Evolutionary conservation across 1,140 invertebrate species (phyloP).

Genomic region (Leptinotarsa defecta): DNA sequence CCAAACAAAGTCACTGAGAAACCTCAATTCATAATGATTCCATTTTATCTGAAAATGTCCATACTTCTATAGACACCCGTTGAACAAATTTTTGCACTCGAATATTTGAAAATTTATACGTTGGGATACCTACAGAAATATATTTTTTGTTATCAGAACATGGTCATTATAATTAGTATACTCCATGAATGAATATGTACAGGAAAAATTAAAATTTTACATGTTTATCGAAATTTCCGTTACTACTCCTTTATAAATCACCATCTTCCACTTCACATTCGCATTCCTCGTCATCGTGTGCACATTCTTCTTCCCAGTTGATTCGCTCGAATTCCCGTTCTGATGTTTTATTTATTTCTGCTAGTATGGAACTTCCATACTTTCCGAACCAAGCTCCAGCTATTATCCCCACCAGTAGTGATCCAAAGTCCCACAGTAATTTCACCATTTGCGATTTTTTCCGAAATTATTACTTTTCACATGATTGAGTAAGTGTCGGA

Average conservation of each 20-base stretch:
- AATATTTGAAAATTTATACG: too few species aligned
- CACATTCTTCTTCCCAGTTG: slow-evolving; percentile 34
- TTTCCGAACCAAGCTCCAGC: slow-evolving; percentile 30
- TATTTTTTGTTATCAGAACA: too few species aligned
- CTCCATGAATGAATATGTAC: too few species aligned
- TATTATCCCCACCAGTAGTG: slow-evolving; percentile 28
- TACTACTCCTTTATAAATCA: neutral
- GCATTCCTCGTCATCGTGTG: slow-evolving; percentile 17
- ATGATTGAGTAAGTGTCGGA: neutral
- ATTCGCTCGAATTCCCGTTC: neutral
- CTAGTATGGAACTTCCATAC: slow-evolving; percentile 26
- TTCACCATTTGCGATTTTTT: slow-evolving; percentile 24
- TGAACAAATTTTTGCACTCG: too few species aligned
- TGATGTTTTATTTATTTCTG: slow-evolving; percentile 14
- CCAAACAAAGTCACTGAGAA: too few species aligned
- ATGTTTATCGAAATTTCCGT: too few species aligned
- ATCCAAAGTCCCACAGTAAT: slow-evolving; percentile 30
- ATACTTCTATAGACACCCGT: too few species aligned
- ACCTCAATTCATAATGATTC: too few species aligned
- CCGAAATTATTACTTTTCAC: neutral
- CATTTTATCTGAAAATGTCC: too few species aligned
- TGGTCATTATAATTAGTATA: too few species aligned
- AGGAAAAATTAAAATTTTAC: too few species aligned
- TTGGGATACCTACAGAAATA: too few species aligned
- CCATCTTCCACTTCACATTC: slow-evolving; percentile 25